These are phyloP conservation scores for Bolborhynchus lineola DNA, from an alignment of 2,113 vertebrate species.

Conservation along the genomic window DNA sequence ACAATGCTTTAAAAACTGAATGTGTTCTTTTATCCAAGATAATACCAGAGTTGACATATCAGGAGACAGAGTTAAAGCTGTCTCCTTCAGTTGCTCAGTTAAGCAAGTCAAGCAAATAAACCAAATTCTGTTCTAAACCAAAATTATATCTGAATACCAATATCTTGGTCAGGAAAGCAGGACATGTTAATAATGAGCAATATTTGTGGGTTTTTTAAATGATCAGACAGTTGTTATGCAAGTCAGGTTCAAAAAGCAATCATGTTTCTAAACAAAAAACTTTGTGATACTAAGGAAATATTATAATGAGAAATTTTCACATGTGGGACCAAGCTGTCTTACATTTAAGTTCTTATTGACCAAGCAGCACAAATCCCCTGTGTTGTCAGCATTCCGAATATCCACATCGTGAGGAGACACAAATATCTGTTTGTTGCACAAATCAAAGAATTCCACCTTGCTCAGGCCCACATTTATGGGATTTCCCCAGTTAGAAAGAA, in stretches of 20 bases:
- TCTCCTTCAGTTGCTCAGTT: not conserved
- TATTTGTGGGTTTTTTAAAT: not conserved
- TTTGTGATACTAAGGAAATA: not conserved
- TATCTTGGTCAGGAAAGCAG: not conserved
- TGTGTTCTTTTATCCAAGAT: not conserved
- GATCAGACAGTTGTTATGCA: not conserved
- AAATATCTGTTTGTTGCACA: slow-evolving; percentile 78
- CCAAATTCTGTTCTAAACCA: not conserved
- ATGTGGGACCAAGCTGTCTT: slow-evolving; percentile 25
- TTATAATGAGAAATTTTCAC: not conserved
- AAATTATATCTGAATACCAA: not conserved
- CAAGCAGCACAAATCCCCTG: slow-evolving; percentile 83
- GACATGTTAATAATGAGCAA: not conserved
- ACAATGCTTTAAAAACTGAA: not conserved
- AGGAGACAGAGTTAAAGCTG: not conserved
- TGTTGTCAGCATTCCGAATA: slow-evolving; percentile 78
- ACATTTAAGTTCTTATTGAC: slow-evolving; percentile 86
- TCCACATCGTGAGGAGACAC: slow-evolving; percentile 92
- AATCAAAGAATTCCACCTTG: slow-evolving; percentile 91
- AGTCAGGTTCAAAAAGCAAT: not conserved
- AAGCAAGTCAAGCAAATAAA: not conserved
- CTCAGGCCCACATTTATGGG: slow-evolving; percentile 82
- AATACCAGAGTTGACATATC: not conserved
- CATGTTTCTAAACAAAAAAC: not conserved
- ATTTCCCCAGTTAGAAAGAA: slow-evolving; percentile 94